Percentiles rank a stretch among this genome's conserved stretches.
Evolutionary conservation across 1,140 invertebrate species (phyloP).

Genomic region (Teleogryllus occipitalis): DNA sequence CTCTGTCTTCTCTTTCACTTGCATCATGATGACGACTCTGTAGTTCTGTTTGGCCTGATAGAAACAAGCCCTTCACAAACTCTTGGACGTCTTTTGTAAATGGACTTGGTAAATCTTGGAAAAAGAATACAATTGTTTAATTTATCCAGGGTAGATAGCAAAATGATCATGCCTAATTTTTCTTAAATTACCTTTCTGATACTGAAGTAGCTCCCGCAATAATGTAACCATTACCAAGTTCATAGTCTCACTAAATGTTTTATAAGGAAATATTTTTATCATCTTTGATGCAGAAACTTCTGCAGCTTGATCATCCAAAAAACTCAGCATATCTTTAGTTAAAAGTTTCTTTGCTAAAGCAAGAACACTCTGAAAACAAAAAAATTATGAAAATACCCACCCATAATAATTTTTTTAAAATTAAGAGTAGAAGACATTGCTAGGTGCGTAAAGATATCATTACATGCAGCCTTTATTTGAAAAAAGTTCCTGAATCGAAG

Average conservation of each 20-base stretch:
- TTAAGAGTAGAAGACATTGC: no score
- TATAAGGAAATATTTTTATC: slow-evolving; percentile 73
- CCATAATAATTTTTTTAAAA: no score
- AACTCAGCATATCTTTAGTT: slow-evolving; percentile 62
- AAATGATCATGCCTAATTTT: not conserved
- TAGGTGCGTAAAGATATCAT: no score
- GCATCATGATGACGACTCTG: slow-evolving; percentile 73
- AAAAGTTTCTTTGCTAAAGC: slow-evolving; percentile 78
- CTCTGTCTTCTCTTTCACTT: slow-evolving; percentile 70
- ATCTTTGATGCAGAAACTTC: slow-evolving; percentile 59
- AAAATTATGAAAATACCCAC: not conserved
- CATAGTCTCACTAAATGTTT: slow-evolving; percentile 88
- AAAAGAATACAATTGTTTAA: not conserved
- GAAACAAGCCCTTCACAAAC: slow-evolving; percentile 78
- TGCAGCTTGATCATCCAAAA: slow-evolving; percentile 70
- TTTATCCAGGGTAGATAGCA: not conserved
- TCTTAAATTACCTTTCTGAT: slow-evolving; percentile 55
- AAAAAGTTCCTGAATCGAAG: no score
- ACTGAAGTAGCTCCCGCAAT: slow-evolving; percentile 80
- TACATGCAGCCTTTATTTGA: no score
- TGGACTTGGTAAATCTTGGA: slow-evolving; percentile 66
- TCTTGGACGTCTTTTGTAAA: slow-evolving; percentile 94
- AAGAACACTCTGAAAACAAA: slow-evolving; percentile 54
- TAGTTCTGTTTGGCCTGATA: slow-evolving; percentile 86
- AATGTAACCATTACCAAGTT: slow-evolving; percentile 89